phyloP scores from a whole-genome alignment of 2,113 vertebrate genomes.

The Promerops cafer region DNA sequence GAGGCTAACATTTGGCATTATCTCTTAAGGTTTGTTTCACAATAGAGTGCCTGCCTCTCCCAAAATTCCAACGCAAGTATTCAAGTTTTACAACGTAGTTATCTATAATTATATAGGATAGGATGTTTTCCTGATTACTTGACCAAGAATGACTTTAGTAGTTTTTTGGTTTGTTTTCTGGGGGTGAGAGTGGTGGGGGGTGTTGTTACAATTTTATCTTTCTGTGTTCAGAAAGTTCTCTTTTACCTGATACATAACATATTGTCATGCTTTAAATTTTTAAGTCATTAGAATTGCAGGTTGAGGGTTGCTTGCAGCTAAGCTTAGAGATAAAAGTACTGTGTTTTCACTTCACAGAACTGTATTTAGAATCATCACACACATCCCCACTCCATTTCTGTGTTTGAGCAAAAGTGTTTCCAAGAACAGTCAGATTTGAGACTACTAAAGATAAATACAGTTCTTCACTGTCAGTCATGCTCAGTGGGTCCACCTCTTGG shows the following conservation, averaged over 20 bases:
- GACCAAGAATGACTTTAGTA: not conserved
- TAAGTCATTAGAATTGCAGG: not conserved
- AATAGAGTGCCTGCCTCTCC: constrained; percentile 36
- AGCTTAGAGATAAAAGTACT: not conserved
- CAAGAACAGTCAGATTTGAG: not conserved
- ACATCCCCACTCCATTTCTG: not conserved
- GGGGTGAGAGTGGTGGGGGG: too few species aligned
- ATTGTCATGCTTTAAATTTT: not conserved
- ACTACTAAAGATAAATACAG: not conserved
- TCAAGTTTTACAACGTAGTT: constrained; percentile 41
- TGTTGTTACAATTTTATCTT: not conserved
- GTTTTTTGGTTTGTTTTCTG: not conserved
- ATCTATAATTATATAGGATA: constrained; percentile 30
- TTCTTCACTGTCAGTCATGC: not conserved
- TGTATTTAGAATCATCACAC: not conserved
- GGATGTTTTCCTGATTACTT: constrained; percentile 15
- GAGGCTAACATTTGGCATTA: constrained; percentile 9
- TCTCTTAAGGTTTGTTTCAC: constrained; percentile 31
- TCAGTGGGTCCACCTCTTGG: constrained; percentile 68
- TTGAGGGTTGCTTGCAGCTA: not conserved
- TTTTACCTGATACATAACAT: not conserved
- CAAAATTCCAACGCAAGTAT: constrained; percentile 32
- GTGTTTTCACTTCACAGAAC: not conserved
- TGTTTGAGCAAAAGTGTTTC: not conserved
- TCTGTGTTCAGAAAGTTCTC: not conserved